Percentiles rank a stretch among this genome's conserved stretches.
Conservation (phyloP, 2,797 vertebrate genomes). For the Acipenser oxyrinchus region DNA sequence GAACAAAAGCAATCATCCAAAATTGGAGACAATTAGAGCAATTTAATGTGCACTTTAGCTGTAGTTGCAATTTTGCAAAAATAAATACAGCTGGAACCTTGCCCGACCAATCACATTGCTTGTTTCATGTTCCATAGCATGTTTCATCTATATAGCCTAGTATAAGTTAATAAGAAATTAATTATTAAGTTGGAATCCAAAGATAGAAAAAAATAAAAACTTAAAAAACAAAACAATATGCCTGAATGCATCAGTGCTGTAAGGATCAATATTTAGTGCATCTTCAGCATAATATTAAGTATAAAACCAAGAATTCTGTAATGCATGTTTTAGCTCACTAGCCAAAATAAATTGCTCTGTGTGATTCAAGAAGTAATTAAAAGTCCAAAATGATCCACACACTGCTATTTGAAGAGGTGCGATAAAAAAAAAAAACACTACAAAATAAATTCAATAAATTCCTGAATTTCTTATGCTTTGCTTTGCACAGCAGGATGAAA, state of each 20-base stretch:
- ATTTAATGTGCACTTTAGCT: neutral
- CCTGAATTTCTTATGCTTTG: neutral
- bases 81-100: too few species aligned
- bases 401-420: too few species aligned
- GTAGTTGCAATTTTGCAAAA: neutral
- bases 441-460: neutral
- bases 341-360: neutral
- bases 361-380: neutral
- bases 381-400: too few species aligned
- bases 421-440: too few species aligned
- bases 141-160: too few species aligned
- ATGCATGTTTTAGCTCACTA: constrained; percentile 9
- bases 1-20: too few species aligned
- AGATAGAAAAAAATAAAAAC: neutral
- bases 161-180: neutral
- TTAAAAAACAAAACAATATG: neutral
- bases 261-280: constrained; percentile 5
- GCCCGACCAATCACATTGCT: too few species aligned
- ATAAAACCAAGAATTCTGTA: constrained; percentile 1
- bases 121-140: too few species aligned
- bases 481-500: neutral
- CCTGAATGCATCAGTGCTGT: neutral
- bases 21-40: neutral
- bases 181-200: neutral
- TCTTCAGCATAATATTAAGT: constrained; percentile 6